A percentile compares a stretch with the other conserved stretches of the same genome.
Evolutionary conservation across 35 echinoderm and acorn worm species (phyloP).

Genomic region (Stichopus chloronotus): DNA sequence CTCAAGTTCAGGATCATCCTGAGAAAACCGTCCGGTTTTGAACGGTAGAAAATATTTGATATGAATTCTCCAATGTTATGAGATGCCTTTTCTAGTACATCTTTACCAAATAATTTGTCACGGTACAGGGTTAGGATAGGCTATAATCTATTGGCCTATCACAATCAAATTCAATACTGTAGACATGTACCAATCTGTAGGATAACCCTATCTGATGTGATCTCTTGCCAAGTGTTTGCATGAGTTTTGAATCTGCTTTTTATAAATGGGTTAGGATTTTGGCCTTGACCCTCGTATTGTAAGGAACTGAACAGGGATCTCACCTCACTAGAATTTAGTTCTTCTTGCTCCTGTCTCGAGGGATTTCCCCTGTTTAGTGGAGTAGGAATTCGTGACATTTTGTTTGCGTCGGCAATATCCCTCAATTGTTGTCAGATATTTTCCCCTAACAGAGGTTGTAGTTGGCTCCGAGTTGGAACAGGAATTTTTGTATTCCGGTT

Average conservation of each 20-base stretch:
- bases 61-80: no score
- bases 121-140: no score
- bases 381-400: background rate
- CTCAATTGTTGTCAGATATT: slow-evolving; percentile 20
- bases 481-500: background rate
- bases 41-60: slow-evolving; percentile 33
- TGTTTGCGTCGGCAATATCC: slow-evolving; percentile 22
- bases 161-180: no score
- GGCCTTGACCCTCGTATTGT: background rate
- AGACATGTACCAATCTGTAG: no score
- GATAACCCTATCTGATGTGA: no score
- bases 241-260: background rate
- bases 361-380: background rate
- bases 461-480: background rate
- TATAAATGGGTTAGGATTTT: background rate
- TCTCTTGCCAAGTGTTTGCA: background rate
- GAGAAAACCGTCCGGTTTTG: slow-evolving; percentile 54
- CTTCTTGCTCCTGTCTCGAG: slow-evolving; percentile 30
- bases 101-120: no score
- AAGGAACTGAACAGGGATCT: background rate
- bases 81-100: no score
- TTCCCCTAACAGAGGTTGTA: slow-evolving; percentile 49
- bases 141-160: no score
- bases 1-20: slow-evolving; percentile 62
- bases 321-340: background rate